These are phyloP conservation scores for Drosophila subobscura DNA, from an alignment of 1,140 invertebrate genomes.

Conservation along the genomic window DNA sequence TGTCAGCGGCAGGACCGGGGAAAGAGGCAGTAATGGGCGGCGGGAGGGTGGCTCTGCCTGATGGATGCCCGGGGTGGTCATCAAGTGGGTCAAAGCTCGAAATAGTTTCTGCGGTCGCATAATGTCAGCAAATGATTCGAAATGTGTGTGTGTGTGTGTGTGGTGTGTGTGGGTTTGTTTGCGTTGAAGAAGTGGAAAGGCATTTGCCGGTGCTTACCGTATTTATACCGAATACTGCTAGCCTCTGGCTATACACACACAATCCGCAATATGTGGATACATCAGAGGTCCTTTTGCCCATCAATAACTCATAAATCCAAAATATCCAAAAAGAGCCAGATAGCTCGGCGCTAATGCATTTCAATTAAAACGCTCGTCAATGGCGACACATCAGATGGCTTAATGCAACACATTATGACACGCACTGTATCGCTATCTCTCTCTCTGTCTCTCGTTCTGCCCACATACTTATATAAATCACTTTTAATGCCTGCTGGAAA, in stretches of 20 bases:
- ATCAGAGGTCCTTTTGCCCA: not conserved
- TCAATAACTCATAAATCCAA: not conserved
- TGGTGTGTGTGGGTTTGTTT: too few species aligned
- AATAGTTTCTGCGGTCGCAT: too few species aligned
- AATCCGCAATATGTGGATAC: too few species aligned
- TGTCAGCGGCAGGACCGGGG: conserved; percentile 13
- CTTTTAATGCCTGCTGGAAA: conserved; percentile 34
- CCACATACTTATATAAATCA: conserved; percentile 50
- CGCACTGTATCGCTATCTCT: conserved; percentile 3
- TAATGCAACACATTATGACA: conserved; percentile 47
- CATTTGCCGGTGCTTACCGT: too few species aligned
- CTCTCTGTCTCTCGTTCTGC: conserved; percentile 6
- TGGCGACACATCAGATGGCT: conserved; percentile 44
- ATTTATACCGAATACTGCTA: too few species aligned
- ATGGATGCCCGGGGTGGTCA: conserved; percentile 24
- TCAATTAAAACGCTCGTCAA: conserved; percentile 59
- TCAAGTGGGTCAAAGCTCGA: conserved; percentile 23
- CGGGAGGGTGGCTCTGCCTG: not conserved
- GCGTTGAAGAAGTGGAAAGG: too few species aligned
- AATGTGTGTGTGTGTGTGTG: too few species aligned
- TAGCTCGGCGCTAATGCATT: conserved; percentile 49
- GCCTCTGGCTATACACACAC: too few species aligned
- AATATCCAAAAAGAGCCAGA: not conserved
- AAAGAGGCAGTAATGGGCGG: not conserved
- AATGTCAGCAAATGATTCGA: too few species aligned